Evolutionary conservation across 2,113 vertebrate species (phyloP), one percentile per base, ranked within the genome.

Genomic region (Pomatorhinus ruficollis): DNA sequence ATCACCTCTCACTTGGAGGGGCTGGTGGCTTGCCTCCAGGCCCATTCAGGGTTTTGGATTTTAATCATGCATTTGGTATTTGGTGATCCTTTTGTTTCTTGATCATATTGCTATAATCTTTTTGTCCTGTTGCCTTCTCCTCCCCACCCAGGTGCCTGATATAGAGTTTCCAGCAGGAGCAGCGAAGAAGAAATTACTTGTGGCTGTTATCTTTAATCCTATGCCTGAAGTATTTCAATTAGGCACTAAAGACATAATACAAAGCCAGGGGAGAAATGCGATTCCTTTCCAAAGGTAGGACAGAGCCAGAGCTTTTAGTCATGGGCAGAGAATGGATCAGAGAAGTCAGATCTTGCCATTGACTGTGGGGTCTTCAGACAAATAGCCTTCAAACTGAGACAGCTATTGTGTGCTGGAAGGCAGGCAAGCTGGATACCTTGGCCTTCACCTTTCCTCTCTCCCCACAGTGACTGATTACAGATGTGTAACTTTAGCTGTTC

Each of bases 381-480:
- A 80, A 86, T 8, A 42, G 42, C 54, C 47, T 74, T 88, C 52
- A 22, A 57, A 66, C 25, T 54, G 60, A 63, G 71, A 30, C 68
- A 70, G 50, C 42, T 47, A 4, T 31, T 57, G 27, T 65, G 18
- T 54, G 82, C 79, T 69, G 60, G 31, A 69, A 50, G 64, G 79
- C 83, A 47, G 69, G 68, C 63, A 45, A 27, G 71, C 45, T 25
- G 95, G 68, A 27, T 53, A 7, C 56, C 24, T 2, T 18, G 83
- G 94, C 69, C 76, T 90, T 96, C 90, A 47, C 90, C 83, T 60
- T 83, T 77, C 72, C 45, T 90, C 27, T 74, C 39, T 91, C 35
- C 80, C 52, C 0, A 1, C 42, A 28, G 75, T 83, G 90, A 79
- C 83, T 65, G 78, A 76, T 92, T 92, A 70, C 72, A 91, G 87